These are phyloP conservation scores for Actinostola sp. DNA, from an alignment of 92 coral and sea anemone species.

Conservation along the genomic window DNA sequence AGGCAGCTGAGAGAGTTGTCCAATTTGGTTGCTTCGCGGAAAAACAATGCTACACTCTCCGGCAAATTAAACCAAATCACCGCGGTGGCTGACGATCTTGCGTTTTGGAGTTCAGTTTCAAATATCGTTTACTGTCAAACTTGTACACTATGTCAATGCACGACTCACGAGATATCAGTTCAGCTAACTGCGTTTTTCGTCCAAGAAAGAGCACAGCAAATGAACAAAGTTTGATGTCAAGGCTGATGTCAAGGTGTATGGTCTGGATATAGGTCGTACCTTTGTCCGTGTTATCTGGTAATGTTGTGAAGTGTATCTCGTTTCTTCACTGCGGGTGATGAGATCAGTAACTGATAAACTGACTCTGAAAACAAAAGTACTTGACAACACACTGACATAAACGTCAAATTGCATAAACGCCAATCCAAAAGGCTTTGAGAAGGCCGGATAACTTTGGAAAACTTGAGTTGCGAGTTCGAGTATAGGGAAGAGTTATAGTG, in stretches of 20 bases:
- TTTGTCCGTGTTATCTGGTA: not conserved
- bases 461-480: too few relatives aligned
- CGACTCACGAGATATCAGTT: too few relatives aligned
- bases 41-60: not conserved
- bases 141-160: not conserved
- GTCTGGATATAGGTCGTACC: not conserved
- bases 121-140: constrained; percentile 6
- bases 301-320: not conserved
- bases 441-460: too few relatives aligned
- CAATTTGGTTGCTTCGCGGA: not conserved
- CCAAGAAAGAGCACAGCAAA: too few relatives aligned
- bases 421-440: not conserved
- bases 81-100: not conserved
- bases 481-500: too few relatives aligned
- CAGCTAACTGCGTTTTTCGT: too few relatives aligned
- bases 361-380: constrained; percentile 4
- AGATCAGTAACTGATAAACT: not conserved
- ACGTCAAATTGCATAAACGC: not conserved
- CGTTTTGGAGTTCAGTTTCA: too few relatives aligned
- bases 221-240: too few relatives aligned
- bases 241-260: too few relatives aligned
- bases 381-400: constrained; percentile 12
- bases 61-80: not conserved
- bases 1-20: not conserved
- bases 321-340: constrained; percentile 1